Evolutionary conservation across 2,888 invertebrate species (phyloP).

Genomic region (Drosophila longiperda): DNA sequence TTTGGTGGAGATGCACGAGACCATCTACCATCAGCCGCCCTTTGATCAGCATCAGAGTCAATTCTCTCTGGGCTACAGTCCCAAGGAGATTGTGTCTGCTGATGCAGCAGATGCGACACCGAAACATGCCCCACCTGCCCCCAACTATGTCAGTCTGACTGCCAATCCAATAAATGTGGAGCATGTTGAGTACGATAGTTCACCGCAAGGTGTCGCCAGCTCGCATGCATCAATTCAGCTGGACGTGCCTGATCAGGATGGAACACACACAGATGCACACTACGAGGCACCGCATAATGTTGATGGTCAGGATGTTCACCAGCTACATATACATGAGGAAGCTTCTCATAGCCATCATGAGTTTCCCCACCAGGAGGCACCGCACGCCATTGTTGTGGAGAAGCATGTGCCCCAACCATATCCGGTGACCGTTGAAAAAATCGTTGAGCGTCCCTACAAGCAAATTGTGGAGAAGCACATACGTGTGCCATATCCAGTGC

Average conservation of each 20-base stretch:
- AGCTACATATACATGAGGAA: neutral
- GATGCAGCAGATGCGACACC: slow-evolving; percentile 13
- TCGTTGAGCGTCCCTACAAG: slow-evolving; percentile 85
- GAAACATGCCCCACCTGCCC: neutral
- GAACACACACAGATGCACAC: neutral
- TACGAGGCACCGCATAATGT: neutral
- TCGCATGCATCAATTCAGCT: slow-evolving; percentile 47
- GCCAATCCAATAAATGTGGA: slow-evolving; percentile 77
- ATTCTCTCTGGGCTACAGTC: slow-evolving; percentile 25
- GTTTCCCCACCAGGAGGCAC: slow-evolving; percentile 3
- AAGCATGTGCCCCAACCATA: slow-evolving; percentile 85
- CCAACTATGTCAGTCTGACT: slow-evolving; percentile 68
- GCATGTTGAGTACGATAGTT: slow-evolving; percentile 58
- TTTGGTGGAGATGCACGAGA: slow-evolving; percentile 82
- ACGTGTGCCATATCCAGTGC: slow-evolving; percentile 85
- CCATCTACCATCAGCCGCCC: slow-evolving; percentile 72
- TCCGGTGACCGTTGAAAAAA: slow-evolving; percentile 80
- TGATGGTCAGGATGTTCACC: neutral
- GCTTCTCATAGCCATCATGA: neutral
- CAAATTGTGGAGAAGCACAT: slow-evolving; percentile 86
- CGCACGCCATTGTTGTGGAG: slow-evolving; percentile 78
- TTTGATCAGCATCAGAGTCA: slow-evolving; percentile 44
- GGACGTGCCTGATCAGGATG: slow-evolving; percentile 21
- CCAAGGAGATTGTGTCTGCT: slow-evolving; percentile 35
- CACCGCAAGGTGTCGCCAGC: slow-evolving; percentile 58